Evolutionary conservation across 2,113 vertebrate genomes (phyloP).

Genomic region (Ariopsis seemanni): DNA sequence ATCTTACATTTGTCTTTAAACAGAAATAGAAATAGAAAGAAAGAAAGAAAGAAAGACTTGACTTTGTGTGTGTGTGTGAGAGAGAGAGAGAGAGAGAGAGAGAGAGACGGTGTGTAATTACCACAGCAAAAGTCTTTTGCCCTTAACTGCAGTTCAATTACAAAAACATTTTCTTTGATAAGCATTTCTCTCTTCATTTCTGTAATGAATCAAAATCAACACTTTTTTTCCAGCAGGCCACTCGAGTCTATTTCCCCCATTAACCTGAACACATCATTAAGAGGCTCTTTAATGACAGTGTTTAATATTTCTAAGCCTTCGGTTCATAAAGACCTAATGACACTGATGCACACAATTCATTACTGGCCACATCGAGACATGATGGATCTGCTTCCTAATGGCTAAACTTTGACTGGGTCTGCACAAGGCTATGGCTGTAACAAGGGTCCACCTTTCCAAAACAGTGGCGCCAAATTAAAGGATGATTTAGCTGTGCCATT

Average conservation of each 20-base stretch:
- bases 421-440: slow-evolving; percentile 53
- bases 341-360: slow-evolving; percentile 60
- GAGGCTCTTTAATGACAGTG: slow-evolving; percentile 58
- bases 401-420: slow-evolving; percentile 59
- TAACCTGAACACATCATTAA: slow-evolving; percentile 57
- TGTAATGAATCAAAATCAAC: slow-evolving; percentile 57
- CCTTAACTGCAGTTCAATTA: slow-evolving; percentile 21
- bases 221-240: slow-evolving; percentile 39
- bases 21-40: too few relatives aligned
- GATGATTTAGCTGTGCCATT: slow-evolving; percentile 63
- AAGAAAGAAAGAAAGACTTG: too few relatives aligned
- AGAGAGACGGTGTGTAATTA: slow-evolving; percentile 2
- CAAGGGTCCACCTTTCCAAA: slow-evolving; percentile 57
- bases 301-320: slow-evolving; percentile 59
- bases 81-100: too few relatives aligned
- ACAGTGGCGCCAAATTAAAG: slow-evolving; percentile 63
- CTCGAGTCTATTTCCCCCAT: slow-evolving; percentile 52
- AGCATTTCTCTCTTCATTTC: slow-evolving; percentile 27
- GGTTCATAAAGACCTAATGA: slow-evolving; percentile 66
- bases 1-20: too few relatives aligned
- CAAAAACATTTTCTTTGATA: slow-evolving; percentile 16
- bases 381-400: slow-evolving; percentile 63
- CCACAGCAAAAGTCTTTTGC: slow-evolving; percentile 2
- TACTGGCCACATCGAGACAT: slow-evolving; percentile 60
- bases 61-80: neutral